Percentiles rank a stretch among this genome's conserved stretches.
Conservation (phyloP, 2,888 invertebrate species). For the Heterodera filipjevi region DNA sequence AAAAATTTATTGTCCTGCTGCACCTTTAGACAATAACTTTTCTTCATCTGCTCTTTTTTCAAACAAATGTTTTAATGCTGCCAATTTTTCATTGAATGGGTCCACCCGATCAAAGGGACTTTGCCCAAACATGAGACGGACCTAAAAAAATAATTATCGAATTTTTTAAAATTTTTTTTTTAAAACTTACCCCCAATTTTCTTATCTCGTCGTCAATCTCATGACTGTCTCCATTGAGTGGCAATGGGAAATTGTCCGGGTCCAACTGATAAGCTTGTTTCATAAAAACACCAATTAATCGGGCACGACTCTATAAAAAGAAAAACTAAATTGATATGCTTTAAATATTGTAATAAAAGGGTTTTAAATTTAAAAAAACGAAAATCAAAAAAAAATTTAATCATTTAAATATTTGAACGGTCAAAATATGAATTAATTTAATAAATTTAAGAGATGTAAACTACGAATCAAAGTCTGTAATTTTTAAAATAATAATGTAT, state of each 20-base stretch:
- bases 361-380: background rate
- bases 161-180: background rate
- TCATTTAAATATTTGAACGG: too few relatives aligned
- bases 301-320: slow-evolving; percentile 40
- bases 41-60: background rate
- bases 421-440: too few relatives aligned
- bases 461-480: too few relatives aligned
- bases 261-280: slow-evolving; percentile 43
- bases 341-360: background rate
- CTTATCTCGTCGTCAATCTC: slow-evolving; percentile 38
- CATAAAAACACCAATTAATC: slow-evolving; percentile 40
- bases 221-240: slow-evolving; percentile 39
- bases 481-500: too few relatives aligned
- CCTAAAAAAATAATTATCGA: background rate
- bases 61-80: background rate
- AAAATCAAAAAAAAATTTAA: background rate
- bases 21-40: background rate
- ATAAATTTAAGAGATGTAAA: too few relatives aligned
- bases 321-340: background rate
- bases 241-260: slow-evolving; percentile 40
- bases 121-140: slow-evolving; percentile 46
- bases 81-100: slow-evolving; percentile 29
- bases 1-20: background rate
- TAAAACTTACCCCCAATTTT: slow-evolving; percentile 31
- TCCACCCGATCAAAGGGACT: slow-evolving; percentile 43